A percentile compares a stretch with the other conserved stretches of the same genome.
phyloP scores from a whole-genome alignment of 2,888 invertebrate genomes.

The Nasonia oneida region DNA sequence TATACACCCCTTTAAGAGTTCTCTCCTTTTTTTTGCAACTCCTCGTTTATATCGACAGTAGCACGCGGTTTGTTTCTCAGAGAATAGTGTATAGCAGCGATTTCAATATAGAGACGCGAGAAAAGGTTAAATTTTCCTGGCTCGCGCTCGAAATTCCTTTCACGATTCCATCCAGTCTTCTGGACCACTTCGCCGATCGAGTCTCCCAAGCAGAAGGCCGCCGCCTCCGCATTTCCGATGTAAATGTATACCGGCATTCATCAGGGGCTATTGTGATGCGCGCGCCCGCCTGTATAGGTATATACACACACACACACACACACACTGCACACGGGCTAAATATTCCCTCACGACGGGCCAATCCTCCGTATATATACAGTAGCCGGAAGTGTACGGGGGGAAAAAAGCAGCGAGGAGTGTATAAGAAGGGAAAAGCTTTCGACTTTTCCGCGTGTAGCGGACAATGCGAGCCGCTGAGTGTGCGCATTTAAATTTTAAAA shows the following conservation, averaged over 20 bases:
- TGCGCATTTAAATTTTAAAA: slow-evolving; percentile 62
- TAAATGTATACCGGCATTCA: slow-evolving; percentile 78
- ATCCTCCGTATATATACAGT: slow-evolving; percentile 9
- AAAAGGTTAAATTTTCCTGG: slow-evolving; percentile 59
- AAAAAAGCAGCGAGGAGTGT: neutral
- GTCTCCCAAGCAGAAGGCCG: neutral
- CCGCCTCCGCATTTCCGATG: slow-evolving; percentile 73
- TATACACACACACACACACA: slow-evolving; percentile 33
- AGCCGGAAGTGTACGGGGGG: neutral
- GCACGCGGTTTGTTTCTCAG: no score
- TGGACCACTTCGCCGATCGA: slow-evolving; percentile 67
- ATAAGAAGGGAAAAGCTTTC: slow-evolving; percentile 60
- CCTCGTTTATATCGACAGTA: neutral
- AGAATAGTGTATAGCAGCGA: no score
- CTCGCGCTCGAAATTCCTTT: slow-evolving; percentile 67
- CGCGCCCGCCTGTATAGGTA: slow-evolving; percentile 61
- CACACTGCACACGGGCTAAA: slow-evolving; percentile 62
- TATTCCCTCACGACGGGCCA: slow-evolving; percentile 64
- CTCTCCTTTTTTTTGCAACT: neutral
- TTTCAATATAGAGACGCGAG: no score
- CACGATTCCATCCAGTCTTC: slow-evolving; percentile 67
- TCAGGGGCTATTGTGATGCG: slow-evolving; percentile 75
- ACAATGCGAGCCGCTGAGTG: slow-evolving; percentile 53
- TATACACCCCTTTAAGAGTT: slow-evolving; percentile 51
- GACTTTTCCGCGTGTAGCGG: slow-evolving; percentile 62